Evolutionary conservation across 53 echinoderm and acorn worm species (phyloP).

Genomic region (Luidia sarsii): DNA sequence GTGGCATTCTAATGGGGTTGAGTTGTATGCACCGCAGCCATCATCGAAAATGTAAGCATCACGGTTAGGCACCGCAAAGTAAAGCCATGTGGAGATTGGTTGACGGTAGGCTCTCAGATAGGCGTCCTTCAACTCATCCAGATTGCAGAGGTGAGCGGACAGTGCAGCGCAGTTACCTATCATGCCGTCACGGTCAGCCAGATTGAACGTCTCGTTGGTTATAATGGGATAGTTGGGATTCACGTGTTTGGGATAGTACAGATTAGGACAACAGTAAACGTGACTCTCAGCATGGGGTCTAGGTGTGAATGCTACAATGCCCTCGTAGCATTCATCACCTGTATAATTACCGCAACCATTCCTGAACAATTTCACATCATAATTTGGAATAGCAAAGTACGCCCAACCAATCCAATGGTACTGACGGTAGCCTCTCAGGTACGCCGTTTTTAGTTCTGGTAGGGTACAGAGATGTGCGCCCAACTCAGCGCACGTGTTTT

Average conservation of each 20-base stretch:
- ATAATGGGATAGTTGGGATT: not conserved
- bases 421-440: not conserved
- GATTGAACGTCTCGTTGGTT: not conserved
- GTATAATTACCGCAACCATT: not conserved
- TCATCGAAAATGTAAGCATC: not conserved
- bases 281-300: not conserved
- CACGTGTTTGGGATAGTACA: not conserved
- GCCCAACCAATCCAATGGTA: not conserved
- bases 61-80: not conserved
- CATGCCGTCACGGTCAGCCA: not conserved
- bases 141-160: constrained; percentile 19
- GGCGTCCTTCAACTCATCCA: constrained; percentile 41
- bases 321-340: constrained; percentile 7
- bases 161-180: not conserved
- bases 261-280: constrained; percentile 15
- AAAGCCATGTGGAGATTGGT: not conserved
- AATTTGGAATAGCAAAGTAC: not conserved
- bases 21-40: not conserved
- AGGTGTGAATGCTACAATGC: constrained; percentile 13
- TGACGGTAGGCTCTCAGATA: constrained; percentile 13
- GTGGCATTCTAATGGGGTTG: not conserved
- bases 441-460: constrained; percentile 11
- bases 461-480: constrained; percentile 16
- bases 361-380: not conserved
- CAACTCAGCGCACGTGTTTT: not conserved